Conservation (phyloP, 2,888 invertebrate species). For the Euzophera pinguis region DNA sequence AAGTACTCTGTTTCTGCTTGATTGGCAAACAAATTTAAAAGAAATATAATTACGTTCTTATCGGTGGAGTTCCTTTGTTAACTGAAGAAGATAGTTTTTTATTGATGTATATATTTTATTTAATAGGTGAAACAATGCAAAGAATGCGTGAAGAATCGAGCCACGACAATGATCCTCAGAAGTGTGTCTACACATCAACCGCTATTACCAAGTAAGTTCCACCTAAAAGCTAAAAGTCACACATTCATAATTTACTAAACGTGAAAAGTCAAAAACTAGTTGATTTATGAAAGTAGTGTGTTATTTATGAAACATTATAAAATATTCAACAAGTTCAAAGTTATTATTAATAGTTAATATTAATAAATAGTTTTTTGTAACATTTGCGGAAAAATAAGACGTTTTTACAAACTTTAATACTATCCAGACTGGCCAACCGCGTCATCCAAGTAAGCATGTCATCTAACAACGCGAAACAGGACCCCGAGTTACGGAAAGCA, state of each 20-base stretch:
- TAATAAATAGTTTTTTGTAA: too few relatives aligned
- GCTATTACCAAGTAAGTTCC: slow-evolving; percentile 52
- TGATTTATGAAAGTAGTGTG: too few relatives aligned
- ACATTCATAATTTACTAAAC: not conserved
- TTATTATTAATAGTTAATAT: too few relatives aligned
- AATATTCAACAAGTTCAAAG: too few relatives aligned
- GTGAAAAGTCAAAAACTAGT: not conserved
- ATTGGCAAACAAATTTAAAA: too few relatives aligned
- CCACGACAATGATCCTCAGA: slow-evolving; percentile 42
- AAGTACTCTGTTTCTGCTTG: too few relatives aligned
- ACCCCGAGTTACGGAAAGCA: slow-evolving; percentile 91
- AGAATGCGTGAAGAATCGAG: slow-evolving; percentile 54
- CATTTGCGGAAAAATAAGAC: too few relatives aligned
- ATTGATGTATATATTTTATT: not conserved
- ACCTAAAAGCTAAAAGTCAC: too few relatives aligned
- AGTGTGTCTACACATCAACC: slow-evolving; percentile 41
- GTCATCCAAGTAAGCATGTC: slow-evolving; percentile 96
- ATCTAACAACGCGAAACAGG: slow-evolving; percentile 77
- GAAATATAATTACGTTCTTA: too few relatives aligned
- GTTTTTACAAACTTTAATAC: not conserved
- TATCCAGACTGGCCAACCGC: slow-evolving; percentile 89
- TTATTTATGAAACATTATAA: too few relatives aligned
- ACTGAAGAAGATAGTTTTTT: too few relatives aligned
- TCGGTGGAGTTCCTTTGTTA: too few relatives aligned
- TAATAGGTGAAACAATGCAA: slow-evolving; percentile 62